Base-by-base conservation (phyloP, 1,140 invertebrate genomes). In the Heterodera schachtii region DNA sequence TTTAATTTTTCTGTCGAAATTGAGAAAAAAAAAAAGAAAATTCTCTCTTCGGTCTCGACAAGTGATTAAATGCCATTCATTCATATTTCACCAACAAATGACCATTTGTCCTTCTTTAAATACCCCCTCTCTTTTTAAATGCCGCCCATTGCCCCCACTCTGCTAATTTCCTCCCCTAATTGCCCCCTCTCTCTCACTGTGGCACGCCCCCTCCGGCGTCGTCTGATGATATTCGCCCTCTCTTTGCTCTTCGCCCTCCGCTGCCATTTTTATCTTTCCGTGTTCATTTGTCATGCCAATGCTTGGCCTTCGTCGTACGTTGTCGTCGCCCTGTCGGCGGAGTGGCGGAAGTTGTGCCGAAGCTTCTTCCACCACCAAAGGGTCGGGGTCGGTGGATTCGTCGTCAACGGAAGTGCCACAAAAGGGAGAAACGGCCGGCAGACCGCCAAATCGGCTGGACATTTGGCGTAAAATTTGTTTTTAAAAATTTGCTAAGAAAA, bases 341-440 rank as follows among this genome's bases (percentile, higher is more conserved):
- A 41, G 7, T 0, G 9, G 69, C 21, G 21, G 69, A 11, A 4
- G 69, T 41, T 6, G 69, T 16, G 9, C 19, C 11, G 44, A 71
- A 41, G 69, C 69, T 16, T 71, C n/a, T 43, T 71, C 69, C 9
- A 11, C 31, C 41, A 71, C 69, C 31, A 71, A 13, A 13, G 69
- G 69, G 69, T 71, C 69, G n/a, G 69, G 31, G 31, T 71, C 69
- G 69, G 69, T 43, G 9, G n/a, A 43, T n/a, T 71, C 69, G 21
- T 71, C 69, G 69, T 71, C 69, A 41, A 71, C 69, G 1, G 69
- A 71, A 71, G 44, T 41, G 41, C 2, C 69, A 71, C 41, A 71
- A 46, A 46, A 71, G 69, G 57, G 57, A 21, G 57, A 19, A 64
- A 19, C 57, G 13, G 57, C 57, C 16, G 57, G 57, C 11, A 19